Percentiles rank a stretch among this genome's conserved stretches.
phyloP scores from a whole-genome alignment of 2,113 vertebrate genomes.

The Calonectris borealis region DNA sequence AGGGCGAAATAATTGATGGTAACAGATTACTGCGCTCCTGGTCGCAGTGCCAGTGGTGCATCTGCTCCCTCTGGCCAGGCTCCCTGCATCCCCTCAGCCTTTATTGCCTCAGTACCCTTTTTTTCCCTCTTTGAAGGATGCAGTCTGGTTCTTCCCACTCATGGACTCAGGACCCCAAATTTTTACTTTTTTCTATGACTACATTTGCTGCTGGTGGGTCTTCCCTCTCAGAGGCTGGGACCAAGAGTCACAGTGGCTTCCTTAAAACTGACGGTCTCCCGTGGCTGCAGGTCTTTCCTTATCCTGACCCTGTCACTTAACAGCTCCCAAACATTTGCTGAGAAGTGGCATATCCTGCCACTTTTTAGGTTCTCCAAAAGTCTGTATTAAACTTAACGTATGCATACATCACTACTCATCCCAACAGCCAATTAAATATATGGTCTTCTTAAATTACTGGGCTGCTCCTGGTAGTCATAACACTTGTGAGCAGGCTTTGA shows the following conservation, averaged over 20 bases:
- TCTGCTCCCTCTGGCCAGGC: neutral
- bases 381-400: neutral
- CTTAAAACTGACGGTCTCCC: neutral
- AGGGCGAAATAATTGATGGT: neutral
- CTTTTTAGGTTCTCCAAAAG: neutral
- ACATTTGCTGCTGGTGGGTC: neutral
- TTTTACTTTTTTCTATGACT: neutral
- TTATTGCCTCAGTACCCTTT: neutral
- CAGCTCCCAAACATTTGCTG: neutral
- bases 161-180: neutral
- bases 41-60: accelerated
- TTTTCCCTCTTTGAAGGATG: neutral
- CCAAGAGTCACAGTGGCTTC: neutral
- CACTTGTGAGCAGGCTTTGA: neutral
- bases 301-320: neutral
- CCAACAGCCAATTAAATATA: neutral
- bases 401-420: neutral
- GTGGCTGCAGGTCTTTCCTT: neutral
- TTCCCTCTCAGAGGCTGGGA: neutral
- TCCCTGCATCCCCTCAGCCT: neutral
- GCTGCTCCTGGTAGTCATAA: neutral
- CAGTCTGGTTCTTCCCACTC: neutral
- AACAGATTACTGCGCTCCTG: neutral
- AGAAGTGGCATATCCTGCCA: neutral
- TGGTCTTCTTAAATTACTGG: neutral